Conservation (phyloP, 2,888 invertebrate species). For the Fragum whitleyi region DNA sequence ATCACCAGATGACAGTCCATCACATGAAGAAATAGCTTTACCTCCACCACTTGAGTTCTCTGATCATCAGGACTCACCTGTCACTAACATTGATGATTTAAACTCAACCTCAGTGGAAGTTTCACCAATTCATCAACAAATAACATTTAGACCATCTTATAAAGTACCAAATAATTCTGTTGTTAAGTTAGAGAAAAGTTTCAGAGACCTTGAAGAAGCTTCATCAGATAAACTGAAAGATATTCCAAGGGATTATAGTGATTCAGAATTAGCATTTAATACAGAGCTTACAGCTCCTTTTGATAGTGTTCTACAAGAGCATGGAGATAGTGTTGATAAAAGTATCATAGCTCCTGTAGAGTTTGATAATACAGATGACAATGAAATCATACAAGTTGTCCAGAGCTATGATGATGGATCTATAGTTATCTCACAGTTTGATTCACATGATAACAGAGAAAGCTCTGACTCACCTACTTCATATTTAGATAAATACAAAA, state of each 20-base stretch:
- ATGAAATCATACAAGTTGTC: slow-evolving; percentile 49
- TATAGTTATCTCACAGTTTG: slow-evolving; percentile 51
- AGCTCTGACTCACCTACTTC: slow-evolving; percentile 11
- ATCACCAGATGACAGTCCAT: slow-evolving; percentile 23
- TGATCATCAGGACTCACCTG: slow-evolving; percentile 61
- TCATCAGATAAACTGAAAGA: slow-evolving; percentile 31
- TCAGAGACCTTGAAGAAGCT: slow-evolving; percentile 41
- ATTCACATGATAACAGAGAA: slow-evolving; percentile 37
- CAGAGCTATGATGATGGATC: slow-evolving; percentile 41
- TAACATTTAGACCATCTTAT: slow-evolving; percentile 25
- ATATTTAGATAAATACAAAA: too few species aligned
- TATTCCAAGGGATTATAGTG: slow-evolving; percentile 31
- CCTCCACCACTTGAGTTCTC: slow-evolving; percentile 78
- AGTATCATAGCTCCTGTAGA: slow-evolving; percentile 13
- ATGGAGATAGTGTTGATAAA: slow-evolving; percentile 44
- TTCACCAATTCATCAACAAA: slow-evolving; percentile 41
- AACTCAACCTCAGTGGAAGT: slow-evolving; percentile 30
- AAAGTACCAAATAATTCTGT: slow-evolving; percentile 18
- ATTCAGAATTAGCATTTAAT: slow-evolving; percentile 51
- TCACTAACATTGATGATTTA: slow-evolving; percentile 77
- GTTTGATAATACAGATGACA: slow-evolving; percentile 26
- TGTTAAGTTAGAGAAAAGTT: slow-evolving; percentile 37
- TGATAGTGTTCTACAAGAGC: slow-evolving; percentile 56
- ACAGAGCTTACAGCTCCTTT: slow-evolving; percentile 60
- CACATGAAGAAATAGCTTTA: slow-evolving; percentile 45